phyloP scores from a whole-genome alignment of 2,113 vertebrate species.

The Megalops atlanticus region DNA sequence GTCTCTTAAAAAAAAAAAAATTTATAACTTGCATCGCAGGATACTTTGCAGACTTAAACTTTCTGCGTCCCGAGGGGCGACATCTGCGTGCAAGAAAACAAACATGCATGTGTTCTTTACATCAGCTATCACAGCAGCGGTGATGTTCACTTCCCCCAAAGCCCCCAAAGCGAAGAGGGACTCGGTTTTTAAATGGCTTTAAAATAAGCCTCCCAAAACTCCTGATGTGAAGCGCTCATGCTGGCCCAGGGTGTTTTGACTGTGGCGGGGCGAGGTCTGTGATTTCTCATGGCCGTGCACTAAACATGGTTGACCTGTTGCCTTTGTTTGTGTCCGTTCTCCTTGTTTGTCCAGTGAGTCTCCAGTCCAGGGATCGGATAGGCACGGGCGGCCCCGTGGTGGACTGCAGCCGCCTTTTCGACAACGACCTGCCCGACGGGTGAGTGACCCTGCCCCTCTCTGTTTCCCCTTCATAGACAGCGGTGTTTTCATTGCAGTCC shows the following conservation, averaged over 20 bases:
- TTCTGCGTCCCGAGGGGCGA: background rate
- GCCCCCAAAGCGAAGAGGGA: background rate
- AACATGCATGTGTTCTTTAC: background rate
- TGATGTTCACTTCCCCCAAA: background rate
- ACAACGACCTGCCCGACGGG: constrained; percentile 95
- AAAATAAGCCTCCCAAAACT: background rate
- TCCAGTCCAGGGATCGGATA: constrained; percentile 93
- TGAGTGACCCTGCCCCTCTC: constrained; percentile 63
- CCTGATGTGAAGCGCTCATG: background rate
- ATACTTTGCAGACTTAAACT: background rate
- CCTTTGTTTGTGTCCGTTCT: constrained; percentile 40
- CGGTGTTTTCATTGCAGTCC: background rate
- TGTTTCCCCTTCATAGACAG: background rate
- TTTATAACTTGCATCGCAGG: too few relatives aligned
- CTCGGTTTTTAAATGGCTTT: background rate
- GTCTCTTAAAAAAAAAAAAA: background rate
- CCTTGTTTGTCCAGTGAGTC: constrained; percentile 77
- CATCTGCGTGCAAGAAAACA: background rate
- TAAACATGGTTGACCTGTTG: background rate
- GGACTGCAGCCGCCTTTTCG: constrained; percentile 93
- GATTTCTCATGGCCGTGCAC: background rate
- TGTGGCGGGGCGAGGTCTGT: background rate
- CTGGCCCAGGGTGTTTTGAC: background rate
- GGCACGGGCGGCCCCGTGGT: constrained; percentile 92
- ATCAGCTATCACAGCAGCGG: background rate